Evolutionary conservation across 2,797 vertebrate species (phyloP), one percentile per base, ranked within the genome.

Genomic region (Heliangelus exortis): DNA sequence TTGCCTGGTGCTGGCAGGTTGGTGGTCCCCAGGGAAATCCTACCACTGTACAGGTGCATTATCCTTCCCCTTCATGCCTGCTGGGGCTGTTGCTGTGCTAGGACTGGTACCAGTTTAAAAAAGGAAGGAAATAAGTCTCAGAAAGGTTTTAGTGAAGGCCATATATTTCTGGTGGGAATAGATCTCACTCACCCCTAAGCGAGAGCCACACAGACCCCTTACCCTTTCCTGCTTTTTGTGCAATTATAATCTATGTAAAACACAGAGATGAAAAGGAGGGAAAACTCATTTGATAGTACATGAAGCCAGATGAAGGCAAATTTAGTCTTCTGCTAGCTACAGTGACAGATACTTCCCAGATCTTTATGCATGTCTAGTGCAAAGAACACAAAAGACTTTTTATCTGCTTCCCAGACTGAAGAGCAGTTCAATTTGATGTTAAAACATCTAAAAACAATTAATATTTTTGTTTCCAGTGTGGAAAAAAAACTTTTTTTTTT

Each of bases 361-460:
- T 84, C 13, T 88, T 31, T 62, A 45, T 88, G 51, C 21, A 11
- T 51, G 39, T n/a, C n/a, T 90, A 26, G 6, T 55, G 45, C 59
- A 48, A 79, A 87, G 58, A 87, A 92, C 58, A 50, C 19, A 62
- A 84, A 81, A 87, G 10, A 34, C 8, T 68, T 48, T 83, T 92
- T 80, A 81, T 15, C 34, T 58, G 58, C 29, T 94, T 84, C 19
- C 48, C 51, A 81, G 43, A 58, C 17, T 31, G n/a, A 17, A 69
- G 55, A 81, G 47, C 6, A 78, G 66, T 47, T 54, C 69, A 88
- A 51, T 72, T 43, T 74, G 15, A 25, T 84, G 19, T 58, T 80
- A 63, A 72, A 89, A 92, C 34, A 61, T 85, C 25, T 71, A 69
- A 94, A 94, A 94, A 59, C n/a, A 93, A 90, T 90, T 91, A 92